Evolutionary conservation across 2,113 vertebrate genomes (phyloP).

Genomic region (Toxostoma redivivum): DNA sequence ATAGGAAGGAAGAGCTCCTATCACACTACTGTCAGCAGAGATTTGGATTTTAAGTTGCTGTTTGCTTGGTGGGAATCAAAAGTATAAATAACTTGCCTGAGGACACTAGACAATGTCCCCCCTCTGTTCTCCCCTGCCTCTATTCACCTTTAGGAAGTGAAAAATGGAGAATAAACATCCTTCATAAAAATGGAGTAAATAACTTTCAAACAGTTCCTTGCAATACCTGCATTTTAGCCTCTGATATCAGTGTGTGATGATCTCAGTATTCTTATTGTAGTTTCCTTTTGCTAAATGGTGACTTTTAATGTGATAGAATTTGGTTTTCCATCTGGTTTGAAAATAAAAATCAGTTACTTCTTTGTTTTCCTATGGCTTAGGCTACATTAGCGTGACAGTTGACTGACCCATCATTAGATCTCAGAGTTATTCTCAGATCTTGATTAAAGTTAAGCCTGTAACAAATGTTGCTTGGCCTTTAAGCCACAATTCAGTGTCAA

Average conservation of each 20-base stretch:
- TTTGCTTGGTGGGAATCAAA: not conserved
- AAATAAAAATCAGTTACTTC: not conserved
- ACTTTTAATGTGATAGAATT: not conserved
- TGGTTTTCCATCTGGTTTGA: not conserved
- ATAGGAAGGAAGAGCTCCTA: not conserved
- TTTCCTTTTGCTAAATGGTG: not conserved
- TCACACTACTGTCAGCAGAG: not conserved
- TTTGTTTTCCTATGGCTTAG: not conserved
- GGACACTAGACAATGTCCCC: not conserved
- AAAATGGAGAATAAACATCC: not conserved
- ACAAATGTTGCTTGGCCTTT: not conserved
- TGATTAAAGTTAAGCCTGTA: not conserved
- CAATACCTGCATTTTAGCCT: not conserved
- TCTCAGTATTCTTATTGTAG: not conserved
- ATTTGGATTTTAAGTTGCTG: not conserved
- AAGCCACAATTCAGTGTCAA: not conserved
- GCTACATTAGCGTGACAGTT: not conserved
- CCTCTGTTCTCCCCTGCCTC: not conserved
- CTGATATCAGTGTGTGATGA: not conserved
- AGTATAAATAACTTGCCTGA: not conserved
- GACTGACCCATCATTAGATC: not conserved
- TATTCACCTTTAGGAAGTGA: not conserved
- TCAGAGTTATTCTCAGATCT: not conserved
- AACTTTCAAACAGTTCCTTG: rapidly evolving
- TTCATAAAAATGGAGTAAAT: not conserved